Conservation (phyloP, 2,113 vertebrate species). For the Rhodinocichla rosea region DNA sequence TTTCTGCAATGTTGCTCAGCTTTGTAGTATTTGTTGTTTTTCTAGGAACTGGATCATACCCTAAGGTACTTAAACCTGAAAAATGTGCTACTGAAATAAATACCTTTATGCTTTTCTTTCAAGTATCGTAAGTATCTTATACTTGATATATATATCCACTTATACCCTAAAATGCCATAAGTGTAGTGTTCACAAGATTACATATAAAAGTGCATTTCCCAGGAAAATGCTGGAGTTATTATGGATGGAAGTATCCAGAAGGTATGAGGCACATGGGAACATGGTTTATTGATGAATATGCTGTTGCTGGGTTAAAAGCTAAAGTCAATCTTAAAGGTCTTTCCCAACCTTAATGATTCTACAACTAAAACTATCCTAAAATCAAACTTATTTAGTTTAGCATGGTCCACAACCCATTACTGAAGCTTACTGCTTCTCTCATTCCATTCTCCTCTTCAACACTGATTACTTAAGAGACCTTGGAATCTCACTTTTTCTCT, state of each 20-base stretch:
- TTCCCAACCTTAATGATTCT: background rate
- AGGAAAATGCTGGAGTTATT: background rate
- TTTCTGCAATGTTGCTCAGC: background rate
- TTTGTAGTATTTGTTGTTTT: background rate
- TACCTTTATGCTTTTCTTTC: background rate
- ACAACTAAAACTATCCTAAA: background rate
- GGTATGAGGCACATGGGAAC: background rate
- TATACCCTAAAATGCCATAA: background rate
- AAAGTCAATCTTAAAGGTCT: background rate
- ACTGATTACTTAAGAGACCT: background rate
- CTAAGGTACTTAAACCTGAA: background rate
- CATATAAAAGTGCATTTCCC: background rate
- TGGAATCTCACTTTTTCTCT: background rate
- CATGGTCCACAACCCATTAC: background rate
- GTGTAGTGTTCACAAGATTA: accelerated
- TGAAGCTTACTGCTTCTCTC: background rate
- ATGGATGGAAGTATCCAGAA: background rate
- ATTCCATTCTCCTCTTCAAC: background rate
- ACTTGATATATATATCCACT: background rate
- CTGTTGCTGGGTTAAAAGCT: background rate
- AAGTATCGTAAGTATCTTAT: background rate
- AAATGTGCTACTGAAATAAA: background rate
- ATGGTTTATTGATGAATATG: background rate
- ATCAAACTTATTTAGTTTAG: background rate
- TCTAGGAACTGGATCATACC: background rate